phyloP scores from a whole-genome alignment of 2,888 invertebrate genomes.

The Spilarctia lutea region DNA sequence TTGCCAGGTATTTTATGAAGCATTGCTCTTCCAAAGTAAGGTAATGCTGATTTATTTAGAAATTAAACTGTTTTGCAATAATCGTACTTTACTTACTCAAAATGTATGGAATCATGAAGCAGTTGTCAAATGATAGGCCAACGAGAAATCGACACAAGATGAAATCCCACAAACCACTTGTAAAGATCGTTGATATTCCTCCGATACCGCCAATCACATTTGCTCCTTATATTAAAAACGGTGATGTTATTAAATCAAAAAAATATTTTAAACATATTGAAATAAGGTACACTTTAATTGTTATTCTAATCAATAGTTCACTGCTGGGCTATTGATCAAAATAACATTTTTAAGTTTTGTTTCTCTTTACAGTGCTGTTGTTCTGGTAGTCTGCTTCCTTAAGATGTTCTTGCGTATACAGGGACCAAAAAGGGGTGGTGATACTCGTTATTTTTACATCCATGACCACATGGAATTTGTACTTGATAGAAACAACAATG shows the following conservation, averaged over 20 bases:
- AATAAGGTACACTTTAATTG: not conserved
- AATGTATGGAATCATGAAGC: slow-evolving; percentile 96
- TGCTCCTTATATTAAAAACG: slow-evolving; percentile 75
- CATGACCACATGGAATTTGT: too few species aligned
- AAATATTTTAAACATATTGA: not conserved
- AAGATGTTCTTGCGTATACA: too few species aligned
- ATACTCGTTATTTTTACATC: too few species aligned
- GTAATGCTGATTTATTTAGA: not conserved
- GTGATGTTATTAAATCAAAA: not conserved
- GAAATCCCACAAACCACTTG: slow-evolving; percentile 91
- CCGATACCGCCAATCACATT: slow-evolving; percentile 89
- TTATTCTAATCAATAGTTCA: too few species aligned
- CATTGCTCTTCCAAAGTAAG: not conserved
- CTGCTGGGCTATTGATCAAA: too few species aligned
- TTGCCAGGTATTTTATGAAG: not conserved
- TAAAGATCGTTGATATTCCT: slow-evolving; percentile 90
- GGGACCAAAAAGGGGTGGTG: too few species aligned
- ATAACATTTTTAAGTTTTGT: too few species aligned
- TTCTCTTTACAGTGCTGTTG: too few species aligned
- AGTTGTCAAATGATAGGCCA: slow-evolving; percentile 94
- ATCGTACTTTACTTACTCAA: slow-evolving; percentile 87
- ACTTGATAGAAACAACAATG: too few species aligned
- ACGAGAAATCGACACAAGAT: slow-evolving; percentile 92
- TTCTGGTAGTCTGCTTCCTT: too few species aligned
- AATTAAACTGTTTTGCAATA: not conserved